Evolutionary conservation across 2,888 invertebrate species (phyloP).

Genomic region (Andrena camellia): DNA sequence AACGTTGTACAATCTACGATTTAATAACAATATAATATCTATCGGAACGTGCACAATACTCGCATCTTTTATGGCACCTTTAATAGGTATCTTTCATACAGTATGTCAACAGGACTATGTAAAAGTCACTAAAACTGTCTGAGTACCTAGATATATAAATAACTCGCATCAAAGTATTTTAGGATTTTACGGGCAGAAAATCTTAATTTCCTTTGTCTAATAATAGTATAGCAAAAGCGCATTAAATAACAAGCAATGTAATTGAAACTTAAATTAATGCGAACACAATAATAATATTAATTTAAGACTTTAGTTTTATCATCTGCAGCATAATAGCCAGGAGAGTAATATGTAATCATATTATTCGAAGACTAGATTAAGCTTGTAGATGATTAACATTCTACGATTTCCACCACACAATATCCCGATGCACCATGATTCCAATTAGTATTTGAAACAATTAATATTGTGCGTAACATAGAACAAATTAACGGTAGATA

Average conservation of each 20-base stretch:
- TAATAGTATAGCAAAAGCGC: neutral
- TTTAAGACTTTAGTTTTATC: neutral
- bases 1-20: neutral
- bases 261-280: neutral
- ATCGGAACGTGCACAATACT: neutral
- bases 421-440: neutral
- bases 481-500: slow-evolving; percentile 8
- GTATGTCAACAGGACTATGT: neutral
- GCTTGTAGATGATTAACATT: neutral
- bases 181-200: neutral
- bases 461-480: neutral
- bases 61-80: neutral
- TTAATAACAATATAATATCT: neutral
- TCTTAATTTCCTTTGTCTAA: neutral
- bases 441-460: slow-evolving; percentile 8
- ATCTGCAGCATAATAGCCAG: neutral
- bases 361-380: neutral
- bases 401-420: neutral
- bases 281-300: neutral
- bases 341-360: neutral
- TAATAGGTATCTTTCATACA: neutral
- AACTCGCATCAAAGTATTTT: neutral
- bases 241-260: neutral
- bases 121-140: neutral
- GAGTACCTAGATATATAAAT: neutral